Conservation (phyloP, 1,140 invertebrate genomes). For the Conus betulinus region DNA sequence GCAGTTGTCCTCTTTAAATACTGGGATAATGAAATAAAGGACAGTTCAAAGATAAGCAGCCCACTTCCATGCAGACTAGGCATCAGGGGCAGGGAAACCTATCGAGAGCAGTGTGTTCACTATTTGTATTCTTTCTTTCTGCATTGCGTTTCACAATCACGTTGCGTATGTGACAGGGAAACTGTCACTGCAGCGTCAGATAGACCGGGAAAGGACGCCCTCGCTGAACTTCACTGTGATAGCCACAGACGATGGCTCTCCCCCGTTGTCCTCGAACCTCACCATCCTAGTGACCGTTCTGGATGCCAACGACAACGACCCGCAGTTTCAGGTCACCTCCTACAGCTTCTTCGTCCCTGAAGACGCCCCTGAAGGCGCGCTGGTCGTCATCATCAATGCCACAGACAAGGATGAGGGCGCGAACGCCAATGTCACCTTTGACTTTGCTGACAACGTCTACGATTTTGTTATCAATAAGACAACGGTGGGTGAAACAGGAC, state of each 20-base stretch:
- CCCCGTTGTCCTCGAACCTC: constrained; percentile 48
- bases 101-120: no score
- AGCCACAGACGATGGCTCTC: constrained; percentile 55
- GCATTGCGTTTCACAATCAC: background rate
- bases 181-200: constrained; percentile 43
- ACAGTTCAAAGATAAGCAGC: no score
- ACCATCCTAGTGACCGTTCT: constrained; percentile 57
- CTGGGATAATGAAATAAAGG: no score
- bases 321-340: constrained; percentile 46
- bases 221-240: constrained; percentile 47
- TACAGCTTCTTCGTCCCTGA: constrained; percentile 77
- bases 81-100: no score
- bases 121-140: no score
- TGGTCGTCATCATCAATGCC: constrained; percentile 87
- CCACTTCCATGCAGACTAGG: no score
- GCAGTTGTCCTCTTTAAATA: no score
- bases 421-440: constrained; percentile 44
- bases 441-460: constrained; percentile 28
- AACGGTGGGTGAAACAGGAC: background rate
- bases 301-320: constrained; percentile 68
- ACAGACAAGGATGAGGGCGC: constrained; percentile 85
- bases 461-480: constrained; percentile 40
- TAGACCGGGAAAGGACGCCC: constrained; percentile 56
- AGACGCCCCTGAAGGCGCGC: constrained; percentile 83
- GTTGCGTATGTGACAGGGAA: constrained; percentile 43